Evolutionary conservation across 2,797 vertebrate genomes (phyloP), one percentile per base, ranked within the genome.

Genomic region (Chanos chanos): DNA sequence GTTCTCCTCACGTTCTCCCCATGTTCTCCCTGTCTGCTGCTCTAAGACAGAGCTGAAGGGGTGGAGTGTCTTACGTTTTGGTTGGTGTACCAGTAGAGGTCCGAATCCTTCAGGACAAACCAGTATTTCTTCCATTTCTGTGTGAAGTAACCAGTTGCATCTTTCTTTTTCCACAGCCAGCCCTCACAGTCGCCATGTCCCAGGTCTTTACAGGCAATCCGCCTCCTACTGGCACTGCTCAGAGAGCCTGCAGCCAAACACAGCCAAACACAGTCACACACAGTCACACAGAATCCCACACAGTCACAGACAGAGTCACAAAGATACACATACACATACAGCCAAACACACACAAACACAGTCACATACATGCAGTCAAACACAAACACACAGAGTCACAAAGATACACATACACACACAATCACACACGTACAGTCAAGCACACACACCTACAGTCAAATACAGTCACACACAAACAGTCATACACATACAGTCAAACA

Each of bases 121-220:
- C 91, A 92, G 75, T 90, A 90, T 67, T 88, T 91, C 72, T 91
- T 92, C 91, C 91, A 93, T 61, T 90, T 91, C 71, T 90, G 89
- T 5, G 89, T 88, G 72, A 91, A 90, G 74, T 91, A 89, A 16
- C 89, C 87, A 59, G 86, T 90, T 66, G 87, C 86, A 22, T 91
- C 85, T 50, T 88, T 90, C 54, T 93, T 92, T 75, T 92, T 90
- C 90, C 90, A 92, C 16, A 92, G 74, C 90, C 89, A 92, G 21
- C 90, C 89, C 30, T 93, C 86, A 8, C 89, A 92, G 52, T 89
- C 89, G 0, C 89, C 89, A 0, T 92, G 90, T 0, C 89, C 90
- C 70, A 92, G 60, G 57, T 92, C 89, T 55, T 90, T 90, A 74
- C 85, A 91, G 36, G 88, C 87, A 28, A 92, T 77, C n/a, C 82